Base-by-base conservation (phyloP, 2,113 vertebrate species). In the Lophotis ruficrista region DNA sequence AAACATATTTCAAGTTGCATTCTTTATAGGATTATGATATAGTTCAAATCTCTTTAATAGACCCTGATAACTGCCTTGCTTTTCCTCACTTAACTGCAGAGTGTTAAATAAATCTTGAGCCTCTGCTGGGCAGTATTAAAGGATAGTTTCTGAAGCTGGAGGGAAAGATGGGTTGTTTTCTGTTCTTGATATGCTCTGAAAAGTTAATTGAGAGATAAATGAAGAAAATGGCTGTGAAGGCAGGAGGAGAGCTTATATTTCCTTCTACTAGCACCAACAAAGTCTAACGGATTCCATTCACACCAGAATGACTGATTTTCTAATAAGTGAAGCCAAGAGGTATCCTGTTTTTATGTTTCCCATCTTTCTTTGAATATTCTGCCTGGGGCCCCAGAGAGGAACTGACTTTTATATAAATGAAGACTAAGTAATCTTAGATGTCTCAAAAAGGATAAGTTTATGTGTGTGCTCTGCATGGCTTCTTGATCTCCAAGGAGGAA, bases 281-380 rank as follows among this genome's bases (percentile, higher is more conserved):
- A 54, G 10, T 51, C 31, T 89, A 73, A 70, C 48, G 73, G 58
- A 70, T 69, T 37, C 68, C 20, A 64, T 87, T 91, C 21, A 47
- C 30, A 75, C 38, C 7, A 71, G 28, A 89, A 84, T 90, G 89
- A 94, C 64, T 37, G n/a, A 89, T 96, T 95, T 94, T 66, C 72
- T 83, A 93, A 94, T 81, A 92, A 90, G 30, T 5, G 14, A 73
- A 81, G 41, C 38, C 89, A 89, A 64, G n/a, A 96, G 37, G 76
- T 47, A 92, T 64, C 28, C 56, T 89, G 72, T 20, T 89, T 92
- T 96, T 83, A 73, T 81, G 31, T 83, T 83, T 93, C n/a, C 23
- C 33, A 27, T 96, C 50, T 90, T 87, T 88, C 84, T 82, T 94
- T 70, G 86, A 92, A 81, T 90, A 94, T 58, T 86, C 60, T 78